phyloP scores from a whole-genome alignment of 2,888 invertebrate species.

The Thysanoteuthis rhombus region DNA sequence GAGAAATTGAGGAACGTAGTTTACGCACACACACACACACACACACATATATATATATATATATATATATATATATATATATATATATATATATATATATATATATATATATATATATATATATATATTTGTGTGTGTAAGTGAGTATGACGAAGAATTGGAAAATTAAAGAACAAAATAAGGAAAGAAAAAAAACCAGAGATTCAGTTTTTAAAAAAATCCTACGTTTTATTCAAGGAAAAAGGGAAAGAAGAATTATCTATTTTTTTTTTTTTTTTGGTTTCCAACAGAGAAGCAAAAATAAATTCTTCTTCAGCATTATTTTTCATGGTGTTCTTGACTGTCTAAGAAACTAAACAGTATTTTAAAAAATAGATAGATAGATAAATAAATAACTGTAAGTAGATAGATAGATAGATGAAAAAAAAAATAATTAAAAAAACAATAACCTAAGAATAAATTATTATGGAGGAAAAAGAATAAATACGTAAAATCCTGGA shows the following conservation, averaged over 20 bases:
- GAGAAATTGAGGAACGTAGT: too few species aligned
- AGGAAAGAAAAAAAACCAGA: background rate
- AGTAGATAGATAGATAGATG: background rate
- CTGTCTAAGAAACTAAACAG: too few species aligned
- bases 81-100: too few species aligned
- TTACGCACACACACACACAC: too few species aligned
- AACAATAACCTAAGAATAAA: background rate
- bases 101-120: too few species aligned
- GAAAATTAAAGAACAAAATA: background rate
- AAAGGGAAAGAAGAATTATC: too few species aligned
- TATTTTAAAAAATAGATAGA: too few species aligned
- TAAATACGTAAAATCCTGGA: too few species aligned
- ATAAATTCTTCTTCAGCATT: background rate
- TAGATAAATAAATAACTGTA: background rate
- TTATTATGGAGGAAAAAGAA: too few species aligned
- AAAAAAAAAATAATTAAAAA: background rate
- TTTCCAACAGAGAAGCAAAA: background rate
- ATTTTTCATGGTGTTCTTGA: background rate
- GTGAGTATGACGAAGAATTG: background rate
- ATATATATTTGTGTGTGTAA: too few species aligned
- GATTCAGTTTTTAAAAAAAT: background rate
- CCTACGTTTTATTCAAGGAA: background rate
- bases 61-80: too few species aligned
- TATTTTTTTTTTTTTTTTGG: background rate
- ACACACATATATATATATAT: too few species aligned